These are phyloP conservation scores for Stigmatopora nigra DNA, from an alignment of 2,113 vertebrate species.

Conservation along the genomic window DNA sequence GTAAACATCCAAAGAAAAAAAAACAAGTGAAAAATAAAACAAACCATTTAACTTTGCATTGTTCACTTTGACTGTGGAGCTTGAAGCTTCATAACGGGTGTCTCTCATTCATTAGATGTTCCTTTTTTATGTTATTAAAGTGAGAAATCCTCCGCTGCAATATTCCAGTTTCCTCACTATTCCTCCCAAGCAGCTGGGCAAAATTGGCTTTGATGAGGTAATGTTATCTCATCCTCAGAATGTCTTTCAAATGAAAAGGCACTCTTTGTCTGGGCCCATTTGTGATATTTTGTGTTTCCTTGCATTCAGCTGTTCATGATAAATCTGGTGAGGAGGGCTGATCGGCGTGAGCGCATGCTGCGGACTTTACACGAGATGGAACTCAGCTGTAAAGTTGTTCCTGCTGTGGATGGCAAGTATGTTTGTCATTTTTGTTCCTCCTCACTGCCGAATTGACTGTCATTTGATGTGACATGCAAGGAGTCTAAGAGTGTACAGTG, in stretches of 20 bases:
- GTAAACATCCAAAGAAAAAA: background rate
- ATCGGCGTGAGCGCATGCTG: constrained; percentile 81
- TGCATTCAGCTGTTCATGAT: constrained; percentile 72
- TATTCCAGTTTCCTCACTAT: constrained; percentile 69
- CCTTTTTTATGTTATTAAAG: constrained; percentile 52
- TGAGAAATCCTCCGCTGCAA: constrained; percentile 72
- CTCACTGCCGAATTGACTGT: background rate
- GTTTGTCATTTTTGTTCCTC: constrained; percentile 47
- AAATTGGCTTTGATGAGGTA: constrained; percentile 88
- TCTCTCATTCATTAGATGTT: constrained; percentile 28
- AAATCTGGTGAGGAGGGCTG: constrained; percentile 75
- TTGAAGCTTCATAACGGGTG: constrained; percentile 10
- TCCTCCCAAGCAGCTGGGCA: constrained; percentile 67
- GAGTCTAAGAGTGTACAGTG: background rate
- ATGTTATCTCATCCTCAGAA: background rate
- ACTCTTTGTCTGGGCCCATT: background rate
- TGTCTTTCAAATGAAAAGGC: constrained; percentile 2
- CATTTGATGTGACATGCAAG: background rate
- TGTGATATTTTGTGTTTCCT: constrained; percentile 26
- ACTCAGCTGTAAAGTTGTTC: constrained; percentile 72
- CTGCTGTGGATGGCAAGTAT: constrained; percentile 86
- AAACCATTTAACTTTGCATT: background rate
- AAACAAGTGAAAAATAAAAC: background rate
- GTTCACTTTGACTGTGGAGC: background rate
- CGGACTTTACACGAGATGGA: constrained; percentile 70